phyloP scores from a whole-genome alignment of 92 coral and sea anemone genomes.

The Actinernus sp. region DNA sequence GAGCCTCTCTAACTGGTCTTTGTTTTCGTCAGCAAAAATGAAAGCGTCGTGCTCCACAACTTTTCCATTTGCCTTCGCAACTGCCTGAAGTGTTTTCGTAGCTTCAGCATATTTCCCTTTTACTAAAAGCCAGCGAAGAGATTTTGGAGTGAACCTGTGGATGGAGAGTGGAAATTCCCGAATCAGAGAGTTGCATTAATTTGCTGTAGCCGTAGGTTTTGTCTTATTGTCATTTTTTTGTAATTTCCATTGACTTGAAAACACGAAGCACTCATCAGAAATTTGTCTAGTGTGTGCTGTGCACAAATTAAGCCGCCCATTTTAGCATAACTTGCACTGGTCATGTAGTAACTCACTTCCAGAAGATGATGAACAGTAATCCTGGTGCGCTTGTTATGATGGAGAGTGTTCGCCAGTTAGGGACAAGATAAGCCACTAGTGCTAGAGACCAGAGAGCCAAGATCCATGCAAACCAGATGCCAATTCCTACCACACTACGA shows the following conservation, averaged over 20 bases:
- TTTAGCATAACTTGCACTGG: no score
- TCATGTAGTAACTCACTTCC: conserved; percentile 34
- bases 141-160: conserved; percentile 53
- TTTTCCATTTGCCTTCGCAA: conserved; percentile 33
- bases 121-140: conserved; percentile 62
- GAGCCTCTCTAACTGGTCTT: conserved; percentile 16
- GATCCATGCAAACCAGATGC: conserved; percentile 32
- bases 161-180: neutral
- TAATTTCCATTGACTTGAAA: neutral
- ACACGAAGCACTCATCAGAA: no score
- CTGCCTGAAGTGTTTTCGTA: conserved; percentile 22
- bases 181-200: neutral
- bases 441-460: conserved; percentile 11
- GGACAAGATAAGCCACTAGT: conserved; percentile 43
- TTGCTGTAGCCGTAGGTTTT: no score
- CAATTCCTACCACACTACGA: conserved; percentile 21
- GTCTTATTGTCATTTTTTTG: neutral
- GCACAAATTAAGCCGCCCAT: no score
- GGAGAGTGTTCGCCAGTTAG: conserved; percentile 55
- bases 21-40: neutral
- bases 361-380: conserved; percentile 1
- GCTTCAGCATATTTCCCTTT: conserved; percentile 47
- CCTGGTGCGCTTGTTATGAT: conserved; percentile 37
- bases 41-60: conserved; percentile 24
- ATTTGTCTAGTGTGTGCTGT: no score